Evolutionary conservation across 2,797 vertebrate genomes (phyloP), one percentile per base, ranked within the genome.

Genomic region (Saxicola maurus): DNA sequence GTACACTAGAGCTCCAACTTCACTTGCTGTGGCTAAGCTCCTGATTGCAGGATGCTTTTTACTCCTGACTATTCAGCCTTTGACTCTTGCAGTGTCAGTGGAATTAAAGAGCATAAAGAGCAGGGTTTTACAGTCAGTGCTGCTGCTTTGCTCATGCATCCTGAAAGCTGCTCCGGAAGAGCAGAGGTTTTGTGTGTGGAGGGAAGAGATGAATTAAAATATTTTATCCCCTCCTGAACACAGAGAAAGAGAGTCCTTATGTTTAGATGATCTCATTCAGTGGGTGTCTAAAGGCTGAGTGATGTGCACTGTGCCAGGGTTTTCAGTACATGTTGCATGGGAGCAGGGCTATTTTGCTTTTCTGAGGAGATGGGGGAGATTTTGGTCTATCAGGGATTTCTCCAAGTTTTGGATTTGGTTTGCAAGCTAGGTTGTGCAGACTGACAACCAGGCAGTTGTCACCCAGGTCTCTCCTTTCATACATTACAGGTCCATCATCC

Each of bases 101-200:
- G 87, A 92, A 89, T 92, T 90, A 71, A 90, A 92, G 51, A 87
- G 35, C 81, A 75, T 71, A 77, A 85, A 91, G 73, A 92, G 60
- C 60, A 61, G 59, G 66, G 66, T 25, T 93, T 94, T 93, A 48
- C 85, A 71, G 73, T 49, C 64, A 51, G 27, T 49, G 60, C 82
- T 84, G 52, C 71, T 79, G 71, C 90, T 87, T 84, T 81, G 43
- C 85, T 87, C 4, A 0, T 48, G 83, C 79, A 82, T 84, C 74
- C 86, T 57, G 69, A 92, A 92, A 82, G 89, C 86, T 89, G 37
- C 82, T 90, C 49, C 0, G 16, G 81, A 90, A 90, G 73, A 88
- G 80, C 74, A 52, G 71, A 62, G 77, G 77, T 73, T 94, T 82
- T 94, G 78, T 77, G 56, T 88, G 67, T 38, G 28, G 38, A 87